Evolutionary conservation across 2,113 vertebrate genomes (phyloP), one percentile per base, ranked within the genome.

Genomic region (Scytalopus superciliaris): DNA sequence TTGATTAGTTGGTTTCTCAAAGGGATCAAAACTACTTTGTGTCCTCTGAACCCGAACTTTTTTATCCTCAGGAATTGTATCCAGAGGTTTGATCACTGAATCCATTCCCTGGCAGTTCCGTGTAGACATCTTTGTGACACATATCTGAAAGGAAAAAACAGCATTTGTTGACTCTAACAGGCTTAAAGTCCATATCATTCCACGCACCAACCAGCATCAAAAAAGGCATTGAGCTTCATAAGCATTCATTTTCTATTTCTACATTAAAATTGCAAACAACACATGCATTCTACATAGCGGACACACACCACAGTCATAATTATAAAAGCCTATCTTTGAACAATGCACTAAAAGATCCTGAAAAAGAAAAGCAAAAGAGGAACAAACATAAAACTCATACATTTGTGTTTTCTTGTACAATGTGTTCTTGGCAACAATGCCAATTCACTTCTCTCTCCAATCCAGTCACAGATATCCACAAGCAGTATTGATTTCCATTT

Each of bases 41-140:
- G 99, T 99, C 89, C 99, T 98, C 97, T 99, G 99, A 87, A 99
- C 99, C 40, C 98, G 98, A 93, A 99, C 99, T 98, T 99, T 99
- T 96, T 99, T 99, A 97, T 99, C 99, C 96, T 99, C 99, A 98
- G 99, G 99, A 98, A 99, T 99, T 97, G 99, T 99, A 98, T 99
- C 99, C 98, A 99, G 98, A 96, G 98, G 99, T 97, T 99, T 99
- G 98, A 99, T 99, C 98, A 99, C 98, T 78, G 99, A 99, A 98
- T 99, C 99, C 92, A 98, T 98, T 98, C 99, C 99, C 98, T 99
- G 99, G 98, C 98, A 99, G 98, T 99, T 99, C 97, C 98, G 99
- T 98, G 99, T 99, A 96, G 99, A 99, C 99, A 99, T 99, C 98
- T 99, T 99, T 97, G 99, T 98, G 98, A 99, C 99, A 98, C 99